These are phyloP conservation scores for Peucedramus taeniatus DNA, from an alignment of 2,113 vertebrate genomes.

Conservation along the genomic window DNA sequence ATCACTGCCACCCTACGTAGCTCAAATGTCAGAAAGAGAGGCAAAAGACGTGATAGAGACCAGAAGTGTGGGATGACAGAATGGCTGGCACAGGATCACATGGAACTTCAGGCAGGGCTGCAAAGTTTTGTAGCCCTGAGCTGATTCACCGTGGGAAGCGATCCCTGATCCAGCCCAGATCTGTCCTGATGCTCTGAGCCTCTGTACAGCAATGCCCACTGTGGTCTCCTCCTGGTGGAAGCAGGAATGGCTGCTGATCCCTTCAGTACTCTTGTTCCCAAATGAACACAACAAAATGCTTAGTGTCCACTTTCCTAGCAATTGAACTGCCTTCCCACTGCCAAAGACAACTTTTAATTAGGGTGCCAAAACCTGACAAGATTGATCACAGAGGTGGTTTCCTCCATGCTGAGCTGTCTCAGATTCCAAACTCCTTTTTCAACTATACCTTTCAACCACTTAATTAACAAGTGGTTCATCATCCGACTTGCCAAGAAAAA, in stretches of 20 bases:
- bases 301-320: background rate
- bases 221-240: background rate
- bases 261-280: background rate
- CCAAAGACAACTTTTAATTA: conserved; percentile 7
- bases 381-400: background rate
- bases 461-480: background rate
- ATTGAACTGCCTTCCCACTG: background rate
- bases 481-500: background rate
- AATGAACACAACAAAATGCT: background rate
- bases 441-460: background rate
- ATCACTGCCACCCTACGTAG: fast-evolving
- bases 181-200: fast-evolving
- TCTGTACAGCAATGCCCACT: fast-evolving
- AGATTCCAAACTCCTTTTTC: background rate
- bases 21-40: background rate
- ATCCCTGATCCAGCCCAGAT: background rate
- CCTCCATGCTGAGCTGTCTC: background rate
- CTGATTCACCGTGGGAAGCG: fast-evolving
- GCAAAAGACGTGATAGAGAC: background rate
- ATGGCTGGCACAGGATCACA: background rate
- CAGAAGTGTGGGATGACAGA: background rate
- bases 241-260: background rate
- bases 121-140: background rate
- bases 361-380: background rate
- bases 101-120: background rate